A percentile compares a stretch with the other conserved stretches of the same genome.
These are phyloP conservation scores for Entomobrya proxima DNA, from an alignment of 2,888 invertebrate species.

Conservation along the genomic window DNA sequence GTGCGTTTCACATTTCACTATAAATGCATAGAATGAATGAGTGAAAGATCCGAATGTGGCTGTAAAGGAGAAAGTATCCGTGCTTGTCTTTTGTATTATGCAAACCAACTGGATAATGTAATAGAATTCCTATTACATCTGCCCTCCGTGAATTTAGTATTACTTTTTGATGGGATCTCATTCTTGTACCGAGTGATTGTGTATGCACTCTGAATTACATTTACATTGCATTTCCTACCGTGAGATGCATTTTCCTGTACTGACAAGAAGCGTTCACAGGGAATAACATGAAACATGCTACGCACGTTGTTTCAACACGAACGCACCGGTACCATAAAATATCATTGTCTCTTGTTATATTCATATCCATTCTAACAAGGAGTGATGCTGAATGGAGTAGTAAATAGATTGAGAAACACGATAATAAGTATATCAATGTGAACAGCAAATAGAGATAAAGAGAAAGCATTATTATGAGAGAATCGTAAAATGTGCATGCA, in stretches of 20 bases:
- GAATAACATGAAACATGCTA: constrained; percentile 1
- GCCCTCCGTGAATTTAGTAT: constrained; percentile 49
- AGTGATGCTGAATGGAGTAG: not conserved
- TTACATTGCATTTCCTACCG: constrained; percentile 22
- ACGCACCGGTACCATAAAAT: constrained; percentile 23
- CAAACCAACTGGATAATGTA: constrained; percentile 26
- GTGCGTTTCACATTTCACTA: not conserved
- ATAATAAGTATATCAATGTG: too few species aligned
- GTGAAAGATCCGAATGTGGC: not conserved
- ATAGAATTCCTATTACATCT: constrained; percentile 46
- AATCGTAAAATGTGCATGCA: constrained; percentile 14
- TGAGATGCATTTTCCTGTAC: constrained; percentile 10
- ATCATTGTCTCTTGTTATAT: not conserved
- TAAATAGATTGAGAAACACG: constrained; percentile 12
- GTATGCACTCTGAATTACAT: constrained; percentile 10
- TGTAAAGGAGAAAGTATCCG: not conserved
- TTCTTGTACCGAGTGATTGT: not conserved
- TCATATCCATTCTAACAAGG: not conserved
- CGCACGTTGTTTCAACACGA: constrained; percentile 4
- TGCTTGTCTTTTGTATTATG: constrained; percentile 23
- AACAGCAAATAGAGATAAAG: not conserved
- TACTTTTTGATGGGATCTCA: constrained; percentile 44
- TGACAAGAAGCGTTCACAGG: not conserved
- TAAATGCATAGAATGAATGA: not conserved
- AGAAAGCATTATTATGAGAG: not conserved